Conservation (phyloP, 1,140 invertebrate genomes). For the Drosophila kikkawai region DNA sequence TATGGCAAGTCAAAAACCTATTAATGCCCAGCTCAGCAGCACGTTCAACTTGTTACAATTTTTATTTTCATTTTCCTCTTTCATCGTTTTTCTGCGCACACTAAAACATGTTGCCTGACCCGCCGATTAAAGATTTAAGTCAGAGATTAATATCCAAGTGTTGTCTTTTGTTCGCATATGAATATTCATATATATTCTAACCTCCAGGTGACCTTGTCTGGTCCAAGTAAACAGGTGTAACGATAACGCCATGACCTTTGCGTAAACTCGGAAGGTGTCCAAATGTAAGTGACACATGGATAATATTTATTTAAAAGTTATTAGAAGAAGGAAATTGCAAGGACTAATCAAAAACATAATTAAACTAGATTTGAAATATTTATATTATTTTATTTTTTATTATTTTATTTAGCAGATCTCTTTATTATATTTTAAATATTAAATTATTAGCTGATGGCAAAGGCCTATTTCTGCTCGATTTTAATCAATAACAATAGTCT, state of each 20-base stretch:
- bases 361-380: no score
- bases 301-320: not conserved
- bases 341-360: not conserved
- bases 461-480: no score
- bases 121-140: conserved; percentile 31
- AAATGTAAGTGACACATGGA: not conserved
- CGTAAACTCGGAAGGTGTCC: not conserved
- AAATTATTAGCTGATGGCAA: no score
- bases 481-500: no score
- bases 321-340: not conserved
- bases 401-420: not conserved
- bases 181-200: conserved; percentile 29
- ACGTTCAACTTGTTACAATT: conserved; percentile 82
- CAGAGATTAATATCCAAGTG: conserved; percentile 28
- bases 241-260: conserved; percentile 10
- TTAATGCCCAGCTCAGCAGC: conserved; percentile 74
- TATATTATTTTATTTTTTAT: not conserved
- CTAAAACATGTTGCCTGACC: conserved; percentile 34
- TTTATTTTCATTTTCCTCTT: conserved; percentile 59
- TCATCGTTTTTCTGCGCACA: conserved; percentile 32
- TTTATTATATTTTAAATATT: not conserved
- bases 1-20: conserved; percentile 81
- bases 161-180: conserved; percentile 15
- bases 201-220: conserved; percentile 25
- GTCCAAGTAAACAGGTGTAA: conserved; percentile 24